These are phyloP conservation scores for Muscidifurax raptorellus DNA, from an alignment of 1,140 invertebrate species.

Conservation along the genomic window DNA sequence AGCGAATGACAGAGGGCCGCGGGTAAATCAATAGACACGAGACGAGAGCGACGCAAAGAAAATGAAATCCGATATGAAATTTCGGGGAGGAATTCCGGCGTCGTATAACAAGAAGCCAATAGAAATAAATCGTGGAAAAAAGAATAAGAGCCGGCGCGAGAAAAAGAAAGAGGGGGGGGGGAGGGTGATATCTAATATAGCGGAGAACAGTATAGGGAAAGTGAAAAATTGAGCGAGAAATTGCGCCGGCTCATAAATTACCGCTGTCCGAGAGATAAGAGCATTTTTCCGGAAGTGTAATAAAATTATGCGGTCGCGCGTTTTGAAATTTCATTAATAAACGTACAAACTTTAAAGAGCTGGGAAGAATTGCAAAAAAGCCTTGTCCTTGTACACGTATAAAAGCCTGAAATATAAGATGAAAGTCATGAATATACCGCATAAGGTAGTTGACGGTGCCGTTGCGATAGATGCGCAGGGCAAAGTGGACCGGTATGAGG, in stretches of 20 bases:
- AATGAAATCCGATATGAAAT: slow-evolving; percentile 5
- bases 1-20: too few relatives aligned
- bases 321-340: background rate
- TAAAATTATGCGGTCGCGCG: background rate
- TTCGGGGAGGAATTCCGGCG: background rate
- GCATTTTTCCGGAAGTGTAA: background rate
- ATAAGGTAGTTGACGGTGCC: slow-evolving; percentile 95
- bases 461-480: slow-evolving; percentile 91
- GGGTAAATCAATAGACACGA: background rate
- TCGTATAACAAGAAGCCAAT: background rate
- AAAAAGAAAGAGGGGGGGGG: too few relatives aligned
- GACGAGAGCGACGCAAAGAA: background rate
- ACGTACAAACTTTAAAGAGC: too few relatives aligned
- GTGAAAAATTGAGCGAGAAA: slow-evolving; percentile 12
- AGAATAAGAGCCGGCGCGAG: background rate
- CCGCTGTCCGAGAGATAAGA: background rate
- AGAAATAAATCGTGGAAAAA: background rate
- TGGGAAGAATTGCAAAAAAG: too few relatives aligned
- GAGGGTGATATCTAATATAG: background rate
- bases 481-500: slow-evolving; percentile 92
- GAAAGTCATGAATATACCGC: slow-evolving; percentile 80
- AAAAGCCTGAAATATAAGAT: background rate
- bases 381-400: too few relatives aligned
- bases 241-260: background rate
- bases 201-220: background rate